phyloP scores from a whole-genome alignment of 1,140 invertebrate species.

The Penaeus japonicus region DNA sequence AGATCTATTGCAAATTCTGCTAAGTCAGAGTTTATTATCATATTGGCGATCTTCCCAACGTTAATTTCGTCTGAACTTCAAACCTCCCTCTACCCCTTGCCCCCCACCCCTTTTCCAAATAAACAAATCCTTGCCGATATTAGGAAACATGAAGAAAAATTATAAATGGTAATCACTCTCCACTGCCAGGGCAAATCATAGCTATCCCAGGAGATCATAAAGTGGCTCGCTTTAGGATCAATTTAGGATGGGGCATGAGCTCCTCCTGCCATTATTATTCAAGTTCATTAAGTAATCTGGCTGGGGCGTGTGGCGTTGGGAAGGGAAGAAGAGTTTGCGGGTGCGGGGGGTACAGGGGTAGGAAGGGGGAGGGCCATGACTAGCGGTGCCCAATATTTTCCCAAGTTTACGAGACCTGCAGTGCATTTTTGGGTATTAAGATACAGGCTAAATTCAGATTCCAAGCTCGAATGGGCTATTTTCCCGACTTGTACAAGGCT shows the following conservation, averaged over 20 bases:
- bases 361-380: not conserved
- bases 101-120: too few relatives aligned
- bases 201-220: not conserved
- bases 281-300: slow-evolving; percentile 20
- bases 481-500: not conserved
- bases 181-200: not conserved
- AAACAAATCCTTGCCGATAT: not conserved
- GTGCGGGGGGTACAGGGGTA: not conserved
- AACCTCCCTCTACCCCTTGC: too few relatives aligned
- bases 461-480: slow-evolving; percentile 14
- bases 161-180: not conserved
- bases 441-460: slow-evolving; percentile 29
- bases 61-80: too few relatives aligned
- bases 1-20: too few relatives aligned
- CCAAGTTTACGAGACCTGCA: not conserved
- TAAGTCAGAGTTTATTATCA: too few relatives aligned
- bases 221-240: not conserved
- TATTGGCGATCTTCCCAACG: too few relatives aligned
- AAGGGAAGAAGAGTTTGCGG: not conserved
- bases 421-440: slow-evolving; percentile 18
- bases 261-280: slow-evolving; percentile 24
- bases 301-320: not conserved
- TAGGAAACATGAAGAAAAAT: not conserved
- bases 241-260: not conserved
- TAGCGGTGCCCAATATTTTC: not conserved